Conservation (phyloP, 2,113 vertebrate genomes). For the Myotis yumanensis region DNA sequence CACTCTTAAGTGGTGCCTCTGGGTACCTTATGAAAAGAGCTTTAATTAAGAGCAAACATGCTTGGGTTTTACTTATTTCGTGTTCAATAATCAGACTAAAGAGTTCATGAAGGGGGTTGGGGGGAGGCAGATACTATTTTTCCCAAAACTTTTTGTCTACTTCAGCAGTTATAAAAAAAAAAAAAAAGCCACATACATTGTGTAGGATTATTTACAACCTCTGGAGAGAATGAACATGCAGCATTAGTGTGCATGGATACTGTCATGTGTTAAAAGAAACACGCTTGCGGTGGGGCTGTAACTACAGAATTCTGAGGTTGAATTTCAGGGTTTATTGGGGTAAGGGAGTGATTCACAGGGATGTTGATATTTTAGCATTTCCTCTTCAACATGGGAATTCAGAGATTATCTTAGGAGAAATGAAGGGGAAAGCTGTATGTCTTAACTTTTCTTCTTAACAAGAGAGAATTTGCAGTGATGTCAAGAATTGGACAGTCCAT, state of each 20-base stretch:
- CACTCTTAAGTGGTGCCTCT: slow-evolving; percentile 51
- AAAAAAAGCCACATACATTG: slow-evolving; percentile 17
- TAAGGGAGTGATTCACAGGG: slow-evolving; percentile 36
- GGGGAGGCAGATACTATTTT: background rate
- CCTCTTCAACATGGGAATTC: slow-evolving; percentile 59
- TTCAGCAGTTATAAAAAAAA: slow-evolving; percentile 54
- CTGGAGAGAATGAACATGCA: slow-evolving; percentile 54
- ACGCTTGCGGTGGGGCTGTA: fast-evolving
- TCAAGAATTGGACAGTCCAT: slow-evolving; percentile 35
- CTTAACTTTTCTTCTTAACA: slow-evolving; percentile 72
- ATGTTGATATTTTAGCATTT: slow-evolving; percentile 58
- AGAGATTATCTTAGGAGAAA: slow-evolving; percentile 71
- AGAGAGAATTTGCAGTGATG: slow-evolving; percentile 60
- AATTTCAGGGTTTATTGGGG: slow-evolving; percentile 68
- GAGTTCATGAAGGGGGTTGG: slow-evolving; percentile 16
- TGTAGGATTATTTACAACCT: slow-evolving; percentile 62
- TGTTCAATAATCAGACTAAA: slow-evolving; percentile 57
- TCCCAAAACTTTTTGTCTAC: slow-evolving; percentile 45
- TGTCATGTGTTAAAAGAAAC: slow-evolving; percentile 63
- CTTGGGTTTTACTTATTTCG: slow-evolving; percentile 65
- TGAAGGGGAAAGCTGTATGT: slow-evolving; percentile 58
- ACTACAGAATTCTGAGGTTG: slow-evolving; percentile 44
- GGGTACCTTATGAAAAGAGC: slow-evolving; percentile 55
- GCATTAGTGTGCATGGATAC: slow-evolving; percentile 44
- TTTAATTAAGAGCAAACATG: slow-evolving; percentile 70